Evolutionary conservation across 2,797 vertebrate genomes (phyloP).

Genomic region (Carapus acus): DNA sequence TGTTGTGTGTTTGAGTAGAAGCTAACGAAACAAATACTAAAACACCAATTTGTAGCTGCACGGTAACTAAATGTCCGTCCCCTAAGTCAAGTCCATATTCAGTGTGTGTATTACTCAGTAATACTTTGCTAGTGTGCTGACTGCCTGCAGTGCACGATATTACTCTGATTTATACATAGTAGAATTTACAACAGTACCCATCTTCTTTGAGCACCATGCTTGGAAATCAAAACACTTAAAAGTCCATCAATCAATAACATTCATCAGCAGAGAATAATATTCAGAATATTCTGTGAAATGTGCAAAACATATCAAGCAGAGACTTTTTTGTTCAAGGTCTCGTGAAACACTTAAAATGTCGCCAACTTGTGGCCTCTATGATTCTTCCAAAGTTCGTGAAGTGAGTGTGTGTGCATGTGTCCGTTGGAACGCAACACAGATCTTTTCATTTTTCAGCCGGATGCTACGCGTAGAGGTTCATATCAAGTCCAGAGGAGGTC

Average conservation of each 20-base stretch:
- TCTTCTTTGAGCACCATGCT: constrained; percentile 41
- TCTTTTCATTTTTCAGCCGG: constrained; percentile 18
- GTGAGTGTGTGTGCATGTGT: constrained; percentile 6
- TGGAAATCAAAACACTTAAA: constrained; percentile 24
- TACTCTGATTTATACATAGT: constrained; percentile 44
- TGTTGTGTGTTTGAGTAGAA: constrained; percentile 49
- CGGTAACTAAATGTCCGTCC: constrained; percentile 54
- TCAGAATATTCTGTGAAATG: constrained; percentile 38
- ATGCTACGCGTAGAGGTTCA: constrained; percentile 37
- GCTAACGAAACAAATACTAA: constrained; percentile 46
- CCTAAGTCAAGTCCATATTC: constrained; percentile 42
- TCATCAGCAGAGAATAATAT: constrained; percentile 45
- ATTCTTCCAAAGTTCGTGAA: constrained; percentile 10
- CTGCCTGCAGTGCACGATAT: constrained; percentile 64
- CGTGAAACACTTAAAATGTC: constrained; percentile 18
- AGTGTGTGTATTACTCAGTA: constrained; percentile 54
- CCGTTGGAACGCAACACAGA: constrained; percentile 22
- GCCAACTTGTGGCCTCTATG: constrained; percentile 9
- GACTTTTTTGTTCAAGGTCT: constrained; percentile 25
- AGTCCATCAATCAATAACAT: constrained; percentile 42
- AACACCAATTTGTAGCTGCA: constrained; percentile 57
- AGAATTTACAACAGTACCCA: constrained; percentile 54
- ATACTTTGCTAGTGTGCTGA: constrained; percentile 54
- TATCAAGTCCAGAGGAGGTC: constrained; percentile 51
- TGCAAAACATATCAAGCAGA: constrained; percentile 44